Evolutionary conservation across 1,140 invertebrate genomes (phyloP), one percentile per base, ranked within the genome.

Genomic region (Drosophila obscura): DNA sequence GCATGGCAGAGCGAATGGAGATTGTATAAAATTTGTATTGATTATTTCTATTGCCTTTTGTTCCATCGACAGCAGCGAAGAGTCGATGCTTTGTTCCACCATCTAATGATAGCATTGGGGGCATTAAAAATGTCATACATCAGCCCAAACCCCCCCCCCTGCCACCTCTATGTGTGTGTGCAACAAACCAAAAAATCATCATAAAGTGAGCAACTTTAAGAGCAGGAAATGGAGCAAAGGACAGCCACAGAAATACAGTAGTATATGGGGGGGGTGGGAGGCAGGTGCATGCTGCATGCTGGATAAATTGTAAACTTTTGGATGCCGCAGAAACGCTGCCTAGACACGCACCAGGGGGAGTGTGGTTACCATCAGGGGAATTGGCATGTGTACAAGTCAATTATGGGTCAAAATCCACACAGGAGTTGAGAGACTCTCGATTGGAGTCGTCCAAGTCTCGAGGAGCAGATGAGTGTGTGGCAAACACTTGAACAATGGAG

Each of bases 1-100:
- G 19, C 19, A 19, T 19, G 19, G 19, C 19, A 19, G 13, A 28
- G 16, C 13, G 28, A 31, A 31, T 35, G 35, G 65, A 45, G 43
- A 53, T 35, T 19, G 64, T 73, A 87, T 83, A 79, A 87, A 87
- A 87, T 87, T 87, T 87, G 83, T 87, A 87, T 87, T 88, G 82
- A 87, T 87, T 87, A 87, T 87, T 87, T 88, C 79, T 77, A 87
- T 87, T 88, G 82, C 71, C 83, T 88, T 39, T 88, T 87, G 83
- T 88, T 87, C 11, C 35, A 35, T 4, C 31, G 9, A 11, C 31
- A 35, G 9, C 11, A 9, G 31, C 9, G 35, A 13, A 39, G 11
- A 49, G 39, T 46, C 81, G 82, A 73, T 73, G 80, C 80, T 83
- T 83, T 83, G 80, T 83, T 80, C 76, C 35, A 76, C 72, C 65